phyloP scores from a whole-genome alignment of 2,888 invertebrate species.

The Sinelater perroti region DNA sequence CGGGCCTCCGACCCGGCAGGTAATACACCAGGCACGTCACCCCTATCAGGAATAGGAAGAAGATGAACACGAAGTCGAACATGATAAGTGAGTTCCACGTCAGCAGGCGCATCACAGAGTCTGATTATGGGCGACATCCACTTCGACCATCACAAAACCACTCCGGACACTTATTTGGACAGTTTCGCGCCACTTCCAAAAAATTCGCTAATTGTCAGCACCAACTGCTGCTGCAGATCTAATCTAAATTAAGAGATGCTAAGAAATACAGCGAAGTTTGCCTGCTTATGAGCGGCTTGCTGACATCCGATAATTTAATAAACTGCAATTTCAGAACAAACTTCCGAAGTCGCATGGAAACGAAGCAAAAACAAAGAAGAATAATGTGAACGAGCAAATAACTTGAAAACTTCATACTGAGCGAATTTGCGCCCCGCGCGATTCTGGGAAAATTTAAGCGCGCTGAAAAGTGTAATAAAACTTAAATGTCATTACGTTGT shows the following conservation, averaged over 20 bases:
- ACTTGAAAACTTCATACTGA: slow-evolving; percentile 24
- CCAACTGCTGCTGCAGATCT: neutral
- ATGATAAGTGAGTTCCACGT: slow-evolving; percentile 87
- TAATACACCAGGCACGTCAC: slow-evolving; percentile 85
- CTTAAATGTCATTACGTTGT: slow-evolving; percentile 23
- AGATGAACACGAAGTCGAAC: slow-evolving; percentile 89
- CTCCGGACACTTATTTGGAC: slow-evolving; percentile 23
- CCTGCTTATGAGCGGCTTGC: neutral
- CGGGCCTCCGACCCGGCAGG: slow-evolving; percentile 70
- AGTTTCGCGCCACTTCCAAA: slow-evolving; percentile 5
- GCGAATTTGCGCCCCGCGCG: slow-evolving; percentile 26
- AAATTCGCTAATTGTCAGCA: neutral
- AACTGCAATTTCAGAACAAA: slow-evolving; percentile 17
- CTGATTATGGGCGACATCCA: slow-evolving; percentile 43
- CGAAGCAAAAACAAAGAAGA: slow-evolving; percentile 19
- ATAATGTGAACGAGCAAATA: slow-evolving; percentile 26
- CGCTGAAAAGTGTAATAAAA: slow-evolving; percentile 32
- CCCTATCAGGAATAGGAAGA: slow-evolving; percentile 84
- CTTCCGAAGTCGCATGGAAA: slow-evolving; percentile 7
- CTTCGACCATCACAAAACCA: slow-evolving; percentile 43
- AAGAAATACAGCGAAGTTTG: neutral
- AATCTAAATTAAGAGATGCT: neutral
- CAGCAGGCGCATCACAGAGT: slow-evolving; percentile 80
- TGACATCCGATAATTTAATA: slow-evolving; percentile 7
- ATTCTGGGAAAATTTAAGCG: slow-evolving; percentile 21